Conservation (phyloP, 1,140 invertebrate genomes). For the Samia ricini region DNA sequence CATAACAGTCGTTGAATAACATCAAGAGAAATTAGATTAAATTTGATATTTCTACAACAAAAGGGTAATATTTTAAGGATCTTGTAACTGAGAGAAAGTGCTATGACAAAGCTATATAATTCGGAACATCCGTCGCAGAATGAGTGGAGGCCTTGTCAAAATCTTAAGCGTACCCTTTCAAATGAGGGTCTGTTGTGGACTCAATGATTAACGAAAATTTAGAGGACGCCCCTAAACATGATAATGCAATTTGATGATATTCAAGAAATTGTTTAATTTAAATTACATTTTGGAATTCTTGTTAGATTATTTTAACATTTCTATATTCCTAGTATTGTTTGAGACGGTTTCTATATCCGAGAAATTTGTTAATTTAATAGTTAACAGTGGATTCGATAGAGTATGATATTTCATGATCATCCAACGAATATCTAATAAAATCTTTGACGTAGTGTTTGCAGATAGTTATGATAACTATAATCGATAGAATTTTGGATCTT, state of each 20-base stretch:
- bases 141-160: slow-evolving; percentile 4
- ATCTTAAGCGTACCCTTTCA: slow-evolving; percentile 2
- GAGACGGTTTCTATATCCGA: not conserved
- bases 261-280: not conserved
- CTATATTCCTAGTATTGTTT: not conserved
- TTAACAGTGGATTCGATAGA: too few species aligned
- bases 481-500: too few species aligned
- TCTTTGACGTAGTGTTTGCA: too few species aligned
- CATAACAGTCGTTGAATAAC: not conserved
- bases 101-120: slow-evolving; percentile 1
- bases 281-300: not conserved
- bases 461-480: too few species aligned
- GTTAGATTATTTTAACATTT: not conserved
- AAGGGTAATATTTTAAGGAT: slow-evolving; percentile 3
- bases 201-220: slow-evolving; percentile 1
- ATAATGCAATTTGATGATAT: slow-evolving; percentile 1
- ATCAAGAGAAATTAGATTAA: not conserved
- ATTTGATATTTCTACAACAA: not conserved
- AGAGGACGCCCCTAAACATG: not conserved
- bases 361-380: too few species aligned
- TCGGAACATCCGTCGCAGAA: slow-evolving; percentile 2
- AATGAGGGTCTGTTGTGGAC: slow-evolving; percentile 5
- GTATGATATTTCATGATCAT: too few species aligned
- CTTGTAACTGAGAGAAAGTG: slow-evolving; percentile 2
- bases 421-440: too few species aligned